Evolutionary conservation across 2,113 vertebrate genomes (phyloP).

Genomic region (Parotia lawesii): DNA sequence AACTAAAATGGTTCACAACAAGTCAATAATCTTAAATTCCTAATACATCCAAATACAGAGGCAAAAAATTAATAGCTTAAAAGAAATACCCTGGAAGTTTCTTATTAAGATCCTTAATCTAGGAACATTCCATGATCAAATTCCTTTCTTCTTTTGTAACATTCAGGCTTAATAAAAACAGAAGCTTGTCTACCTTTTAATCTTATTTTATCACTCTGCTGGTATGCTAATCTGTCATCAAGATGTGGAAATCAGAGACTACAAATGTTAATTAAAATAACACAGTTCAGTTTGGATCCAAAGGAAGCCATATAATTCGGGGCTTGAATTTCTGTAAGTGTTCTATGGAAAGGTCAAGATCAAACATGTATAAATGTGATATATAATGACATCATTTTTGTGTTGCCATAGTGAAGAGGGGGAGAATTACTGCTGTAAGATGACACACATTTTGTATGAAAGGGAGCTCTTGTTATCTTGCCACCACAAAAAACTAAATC

Average conservation of each 20-base stretch:
- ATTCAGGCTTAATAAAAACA: constrained; percentile 23
- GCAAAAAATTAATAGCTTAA: background rate
- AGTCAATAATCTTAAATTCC: background rate
- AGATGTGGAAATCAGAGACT: constrained; percentile 30
- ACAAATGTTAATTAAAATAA: constrained; percentile 53
- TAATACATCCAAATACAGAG: background rate
- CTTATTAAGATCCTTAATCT: background rate
- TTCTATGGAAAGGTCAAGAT: constrained; percentile 26
- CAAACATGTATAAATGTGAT: constrained; percentile 11
- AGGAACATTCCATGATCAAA: constrained; percentile 7
- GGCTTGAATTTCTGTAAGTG: background rate
- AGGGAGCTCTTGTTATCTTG: background rate
- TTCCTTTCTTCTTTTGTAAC: constrained; percentile 37
- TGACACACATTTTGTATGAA: background rate
- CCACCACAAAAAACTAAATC: background rate
- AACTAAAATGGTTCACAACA: background rate
- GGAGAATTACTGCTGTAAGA: background rate
- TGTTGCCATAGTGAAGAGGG: background rate
- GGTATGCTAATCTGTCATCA: constrained; percentile 50
- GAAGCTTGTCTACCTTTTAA: constrained; percentile 41
- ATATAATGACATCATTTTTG: background rate
- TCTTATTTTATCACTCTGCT: constrained; percentile 49
- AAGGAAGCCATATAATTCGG: background rate
- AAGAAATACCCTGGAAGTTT: background rate
- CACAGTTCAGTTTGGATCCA: background rate